Evolutionary conservation across 2,113 vertebrate genomes (phyloP).

Genomic region (Melanerpes aurifrons): DNA sequence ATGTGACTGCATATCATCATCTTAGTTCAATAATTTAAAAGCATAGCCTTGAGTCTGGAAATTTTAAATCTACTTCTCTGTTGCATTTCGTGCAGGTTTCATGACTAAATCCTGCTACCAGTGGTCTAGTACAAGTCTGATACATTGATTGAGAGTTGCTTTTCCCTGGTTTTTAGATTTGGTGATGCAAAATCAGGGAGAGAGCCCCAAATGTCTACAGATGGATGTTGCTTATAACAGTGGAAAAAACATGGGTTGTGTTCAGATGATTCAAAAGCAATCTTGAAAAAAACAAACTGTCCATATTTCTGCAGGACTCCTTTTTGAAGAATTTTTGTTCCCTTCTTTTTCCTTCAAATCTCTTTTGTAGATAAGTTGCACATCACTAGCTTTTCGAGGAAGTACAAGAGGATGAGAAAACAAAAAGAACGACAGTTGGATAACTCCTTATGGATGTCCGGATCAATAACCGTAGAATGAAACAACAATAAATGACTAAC

Average conservation of each 20-base stretch:
- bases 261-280: background rate
- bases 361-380: background rate
- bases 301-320: background rate
- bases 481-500: background rate
- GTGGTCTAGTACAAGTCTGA: background rate
- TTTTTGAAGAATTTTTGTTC: background rate
- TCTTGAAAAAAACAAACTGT: background rate
- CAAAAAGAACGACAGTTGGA: background rate
- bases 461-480: background rate
- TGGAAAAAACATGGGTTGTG: background rate
- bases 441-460: background rate
- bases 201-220: background rate
- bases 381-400: background rate
- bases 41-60: background rate
- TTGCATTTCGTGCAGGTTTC: conserved; percentile 23
- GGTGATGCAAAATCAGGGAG: background rate
- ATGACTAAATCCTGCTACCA: background rate
- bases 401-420: background rate
- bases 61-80: conserved; percentile 20
- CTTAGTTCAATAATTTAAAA: conserved; percentile 43
- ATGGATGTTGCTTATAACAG: background rate
- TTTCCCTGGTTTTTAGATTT: background rate
- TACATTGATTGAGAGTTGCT: background rate
- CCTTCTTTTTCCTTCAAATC: background rate
- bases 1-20: conserved; percentile 32